Evolutionary conservation across 2,888 invertebrate genomes (phyloP).

Genomic region (Antitype chi): DNA sequence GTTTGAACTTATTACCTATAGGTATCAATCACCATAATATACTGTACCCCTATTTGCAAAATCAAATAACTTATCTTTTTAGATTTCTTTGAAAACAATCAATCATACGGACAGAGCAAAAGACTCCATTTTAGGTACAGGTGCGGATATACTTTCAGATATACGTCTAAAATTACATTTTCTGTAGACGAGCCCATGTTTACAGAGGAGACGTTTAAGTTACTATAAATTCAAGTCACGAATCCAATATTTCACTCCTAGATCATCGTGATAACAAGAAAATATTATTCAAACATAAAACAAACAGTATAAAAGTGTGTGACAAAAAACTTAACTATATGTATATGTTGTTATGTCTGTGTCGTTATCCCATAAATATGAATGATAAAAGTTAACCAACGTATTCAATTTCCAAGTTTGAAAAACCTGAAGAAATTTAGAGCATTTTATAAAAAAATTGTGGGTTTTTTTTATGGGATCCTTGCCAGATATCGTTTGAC

Average conservation of each 20-base stretch:
- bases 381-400: constrained; percentile 8
- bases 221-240: constrained; percentile 51
- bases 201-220: constrained; percentile 4
- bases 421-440: not conserved
- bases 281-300: constrained; percentile 38
- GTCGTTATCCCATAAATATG: constrained; percentile 23
- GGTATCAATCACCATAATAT: too few relatives aligned
- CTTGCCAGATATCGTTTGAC: not conserved
- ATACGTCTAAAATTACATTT: not conserved
- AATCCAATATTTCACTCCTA: constrained; percentile 47
- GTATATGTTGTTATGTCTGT: not conserved
- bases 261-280: constrained; percentile 35
- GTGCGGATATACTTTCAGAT: not conserved
- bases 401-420: constrained; percentile 13
- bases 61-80: too few relatives aligned
- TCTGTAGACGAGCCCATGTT: constrained; percentile 15
- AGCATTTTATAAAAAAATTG: not conserved
- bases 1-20: too few relatives aligned
- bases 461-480: not conserved
- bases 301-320: constrained; percentile 25
- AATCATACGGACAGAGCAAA: too few relatives aligned
- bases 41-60: too few relatives aligned
- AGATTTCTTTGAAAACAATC: too few relatives aligned
- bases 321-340: constrained; percentile 1
- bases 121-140: not conserved